Base-by-base conservation (phyloP, 2,797 vertebrate species). In the Centropyge bicolor region DNA sequence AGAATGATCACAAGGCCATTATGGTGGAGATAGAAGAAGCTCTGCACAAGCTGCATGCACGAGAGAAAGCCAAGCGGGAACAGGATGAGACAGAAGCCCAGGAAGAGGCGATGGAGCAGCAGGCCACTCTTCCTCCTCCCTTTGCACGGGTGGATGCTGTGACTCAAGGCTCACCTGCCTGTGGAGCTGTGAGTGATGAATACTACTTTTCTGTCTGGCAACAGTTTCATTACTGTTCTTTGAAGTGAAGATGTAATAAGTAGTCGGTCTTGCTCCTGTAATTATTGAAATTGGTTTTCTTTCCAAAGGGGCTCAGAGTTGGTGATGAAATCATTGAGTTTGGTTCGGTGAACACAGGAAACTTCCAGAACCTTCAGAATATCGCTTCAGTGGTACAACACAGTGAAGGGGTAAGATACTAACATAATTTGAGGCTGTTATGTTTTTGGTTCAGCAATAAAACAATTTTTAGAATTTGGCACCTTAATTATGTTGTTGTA, bases 11-110 rank as follows among this genome's bases (percentile, higher is more conserved):
- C 92, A 98, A 98, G 88, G 95, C 94, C 0, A 88, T 99, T 81
- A 99, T 99, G 98, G 90, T 92, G 59, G 94, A 98, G 87, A 98
- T 99, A 43, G 98, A 99, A 83, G 95, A 97, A 38, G 97, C 97
- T 1, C 93, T 99, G 36, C 97, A 99, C 92, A 94, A 92, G 89
- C 91, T 99, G 13, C 98, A 99, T 0, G 97, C 98, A 9, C 89
- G 89, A 1, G 97, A 98, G 85, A 97, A 96, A 87, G 96, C 96
- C 81, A 97, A 97, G 78, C 94, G 90, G 0, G 93, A 94, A 12
- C 93, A 19, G 74, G 97, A 98, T 24, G 93, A 96, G 78, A 94
- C 93, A 0, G 96, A 95, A 81, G 94, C 94, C 0, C 64, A 83
- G 35, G 88, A 77, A 0, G 97, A 97, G 88, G 92, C 92, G 0